These are phyloP conservation scores for Phataginus tetradactyla DNA, from an alignment of 2,797 vertebrate genomes.

Conservation along the genomic window DNA sequence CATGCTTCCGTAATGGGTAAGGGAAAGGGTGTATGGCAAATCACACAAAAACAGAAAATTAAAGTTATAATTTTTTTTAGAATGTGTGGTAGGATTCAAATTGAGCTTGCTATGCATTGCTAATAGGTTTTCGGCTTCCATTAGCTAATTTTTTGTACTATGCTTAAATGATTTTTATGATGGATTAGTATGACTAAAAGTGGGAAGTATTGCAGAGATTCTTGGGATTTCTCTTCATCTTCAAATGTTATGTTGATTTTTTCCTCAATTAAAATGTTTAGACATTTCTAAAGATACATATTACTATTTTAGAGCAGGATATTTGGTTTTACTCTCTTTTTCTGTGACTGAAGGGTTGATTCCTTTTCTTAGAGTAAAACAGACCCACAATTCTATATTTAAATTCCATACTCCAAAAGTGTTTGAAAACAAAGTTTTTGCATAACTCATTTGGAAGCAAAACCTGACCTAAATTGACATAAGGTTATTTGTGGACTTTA, in stretches of 20 bases:
- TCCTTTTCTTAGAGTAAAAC: background rate
- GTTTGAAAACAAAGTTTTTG: background rate
- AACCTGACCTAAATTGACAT: background rate
- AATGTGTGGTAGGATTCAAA: background rate
- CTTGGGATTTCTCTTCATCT: background rate
- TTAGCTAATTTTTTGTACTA: background rate
- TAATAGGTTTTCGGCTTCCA: conserved; percentile 27
- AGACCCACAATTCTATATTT: background rate
- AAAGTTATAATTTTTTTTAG: background rate
- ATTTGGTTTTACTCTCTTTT: background rate
- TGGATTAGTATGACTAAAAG: background rate
- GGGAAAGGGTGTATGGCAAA: background rate
- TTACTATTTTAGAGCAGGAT: conserved; percentile 12
- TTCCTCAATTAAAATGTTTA: background rate
- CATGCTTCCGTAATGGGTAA: background rate
- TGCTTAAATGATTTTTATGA: conserved; percentile 1
- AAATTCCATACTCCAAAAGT: conserved; percentile 1
- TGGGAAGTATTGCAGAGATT: background rate
- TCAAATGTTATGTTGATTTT: background rate
- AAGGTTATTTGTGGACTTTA: conserved; percentile 10
- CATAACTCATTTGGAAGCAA: conserved; percentile 14
- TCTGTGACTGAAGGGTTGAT: background rate
- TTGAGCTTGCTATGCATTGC: background rate
- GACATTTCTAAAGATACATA: background rate
- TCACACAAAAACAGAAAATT: background rate